Evolutionary conservation across 2,888 invertebrate species (phyloP), one percentile per base, ranked within the genome.

Genomic region (Parnassius smintheus): DNA sequence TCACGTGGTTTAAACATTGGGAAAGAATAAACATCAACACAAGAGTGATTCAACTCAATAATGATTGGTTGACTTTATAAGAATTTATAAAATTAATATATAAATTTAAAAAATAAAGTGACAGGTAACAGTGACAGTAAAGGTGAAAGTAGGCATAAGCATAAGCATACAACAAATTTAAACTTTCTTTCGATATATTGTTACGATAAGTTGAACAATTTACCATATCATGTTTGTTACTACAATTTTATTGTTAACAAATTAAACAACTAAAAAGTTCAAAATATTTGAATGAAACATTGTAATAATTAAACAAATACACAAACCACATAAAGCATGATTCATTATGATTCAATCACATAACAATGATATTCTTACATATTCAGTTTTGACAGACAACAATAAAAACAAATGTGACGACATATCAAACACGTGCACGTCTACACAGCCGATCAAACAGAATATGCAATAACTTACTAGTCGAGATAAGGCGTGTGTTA

Each of bases 401-500:
- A 61, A 57, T 13, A 55, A 65, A 62, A 61, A 56, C 59, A 53
- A 59, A 22, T 11, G 49, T 56, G 62, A 63, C 58, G 66, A 62
- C 62, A 61, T 48, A 22, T 35, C 51, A 25, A 44, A 45, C 65
- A 63, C 66, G 61, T 61, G 61, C 61, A 61, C 59, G 57, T 51
- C 58, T 48, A 64, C 57, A 61, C 62, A n/a, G 59, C 41, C 54
- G 61, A 65, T 53, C 55, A 64, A 68, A 68, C 62, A 62, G 53
- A 55, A 53, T 56, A 50, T 58, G 64, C 67, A 64, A 65, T 59
- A 64, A 68, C 63, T 68, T 63, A 68, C 55, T 70, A 57, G 65
- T 63, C 68, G 69, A 73, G 72, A 79, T 77, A 76, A 78, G 72
- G 70, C 69, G 70, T 67, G 67, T 66, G 73, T 59, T 72, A 67